Conservation (phyloP, 2,797 vertebrate species). For the Benthosema pterotum region DNA sequence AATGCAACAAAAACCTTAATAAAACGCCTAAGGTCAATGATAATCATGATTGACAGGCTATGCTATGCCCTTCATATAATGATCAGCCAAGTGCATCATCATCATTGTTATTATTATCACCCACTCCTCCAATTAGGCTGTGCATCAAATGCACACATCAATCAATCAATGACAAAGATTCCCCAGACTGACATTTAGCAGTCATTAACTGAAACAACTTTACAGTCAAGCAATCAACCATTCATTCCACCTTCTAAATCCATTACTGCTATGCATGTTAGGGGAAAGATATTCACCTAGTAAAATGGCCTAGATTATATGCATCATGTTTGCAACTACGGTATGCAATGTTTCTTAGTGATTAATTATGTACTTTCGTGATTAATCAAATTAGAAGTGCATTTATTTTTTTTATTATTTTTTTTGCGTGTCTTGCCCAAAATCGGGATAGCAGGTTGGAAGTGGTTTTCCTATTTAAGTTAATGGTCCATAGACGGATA, state of each 20-base stretch:
- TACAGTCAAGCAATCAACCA: conserved; percentile 16
- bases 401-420: too few species aligned
- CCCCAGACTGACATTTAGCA: conserved; percentile 17
- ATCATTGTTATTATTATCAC: conserved; percentile 17
- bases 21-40: conserved; percentile 52
- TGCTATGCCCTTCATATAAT: conserved; percentile 32
- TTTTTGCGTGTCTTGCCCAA: too few species aligned
- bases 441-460: too few species aligned
- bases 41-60: conserved; percentile 56
- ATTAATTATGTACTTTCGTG: too few species aligned
- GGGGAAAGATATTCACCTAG: conserved; percentile 22
- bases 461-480: too few species aligned
- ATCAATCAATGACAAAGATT: conserved; percentile 65
- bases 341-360: too few species aligned
- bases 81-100: conserved; percentile 53
- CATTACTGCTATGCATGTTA: conserved; percentile 8
- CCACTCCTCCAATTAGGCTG: conserved; percentile 58
- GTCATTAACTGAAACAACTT: conserved; percentile 59
- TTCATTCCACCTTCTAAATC: not conserved
- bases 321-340: too few species aligned
- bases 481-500: too few species aligned
- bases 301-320: conserved; percentile 5
- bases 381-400: too few species aligned
- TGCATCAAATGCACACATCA: conserved; percentile 55
- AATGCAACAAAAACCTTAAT: too few species aligned